Evolutionary conservation across 1,140 invertebrate species (phyloP), one percentile per base, ranked within the genome.

Genomic region (Drosophila burlai): DNA sequence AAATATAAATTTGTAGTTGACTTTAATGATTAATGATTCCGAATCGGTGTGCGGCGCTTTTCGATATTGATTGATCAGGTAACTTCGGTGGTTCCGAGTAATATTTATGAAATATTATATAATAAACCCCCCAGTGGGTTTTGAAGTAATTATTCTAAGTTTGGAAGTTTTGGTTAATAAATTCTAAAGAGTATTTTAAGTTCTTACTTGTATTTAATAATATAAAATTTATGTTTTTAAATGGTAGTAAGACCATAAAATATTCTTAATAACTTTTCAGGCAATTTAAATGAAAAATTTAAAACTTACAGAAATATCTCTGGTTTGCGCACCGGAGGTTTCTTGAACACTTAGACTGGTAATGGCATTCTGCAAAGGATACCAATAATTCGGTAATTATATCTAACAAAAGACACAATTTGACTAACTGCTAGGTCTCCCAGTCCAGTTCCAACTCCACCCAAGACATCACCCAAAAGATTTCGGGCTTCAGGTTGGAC

Each of bases 341-440:
- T 55, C n/a, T 24, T 75, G 38, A 11, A 49, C 45, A 13, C 45
- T 71, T 1, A 81, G 58, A 21, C 40, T 76, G 36, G 78, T 81
- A 3, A 81, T 81, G 2, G 72, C 46, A 26, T 80, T 81, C 78
- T 80, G 34, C 5, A 10, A 58, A 11, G 4, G 1, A 11, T 16
- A 8, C 1, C 7, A 34, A 18, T 15, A 13, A 21, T 11, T 5
- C 5, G 21, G 0, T 16, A 4, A 36, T 18, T 9, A 5, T 8
- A 9, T 5, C 1, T 24, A 31, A 9, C 1, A 21, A 11, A 10
- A 31, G 0, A 42, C 7, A 5, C 4, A 42, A 18, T 45, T 11
- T 10, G 29, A 65, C 76, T 66, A 50, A 65, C 76, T 58, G 77
- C 77, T 26, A 80, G 34, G 21, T 80, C 77, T 2, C 77, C 77